These are phyloP conservation scores for Girardinichthys multiradiatus DNA, from an alignment of 2,113 vertebrate genomes.

Conservation along the genomic window DNA sequence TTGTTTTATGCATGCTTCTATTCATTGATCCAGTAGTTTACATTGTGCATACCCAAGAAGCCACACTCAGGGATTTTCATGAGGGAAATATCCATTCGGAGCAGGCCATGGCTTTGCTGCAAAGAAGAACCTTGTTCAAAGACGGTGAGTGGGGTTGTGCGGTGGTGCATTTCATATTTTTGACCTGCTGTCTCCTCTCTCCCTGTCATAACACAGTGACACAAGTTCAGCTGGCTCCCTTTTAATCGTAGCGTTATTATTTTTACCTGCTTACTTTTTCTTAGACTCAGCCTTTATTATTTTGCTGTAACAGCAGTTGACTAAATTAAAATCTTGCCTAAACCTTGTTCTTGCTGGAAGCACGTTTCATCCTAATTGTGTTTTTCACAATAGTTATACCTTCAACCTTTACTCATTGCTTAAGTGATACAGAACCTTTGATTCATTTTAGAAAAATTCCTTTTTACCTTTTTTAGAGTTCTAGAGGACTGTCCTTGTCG, in stretches of 20 bases:
- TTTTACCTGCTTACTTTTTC: conserved; percentile 24
- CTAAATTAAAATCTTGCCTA: no score
- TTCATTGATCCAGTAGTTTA: conserved; percentile 84
- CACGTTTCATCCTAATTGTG: conserved; percentile 11
- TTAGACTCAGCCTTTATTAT: conserved; percentile 26
- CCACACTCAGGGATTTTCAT: conserved; percentile 83
- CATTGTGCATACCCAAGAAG: conserved; percentile 87
- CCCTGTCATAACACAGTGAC: conserved; percentile 63
- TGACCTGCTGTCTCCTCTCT: conserved; percentile 43
- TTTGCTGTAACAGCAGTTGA: conserved; percentile 15
- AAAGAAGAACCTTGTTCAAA: conserved; percentile 85
- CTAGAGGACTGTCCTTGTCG: neutral
- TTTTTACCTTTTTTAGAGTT: conserved; percentile 34
- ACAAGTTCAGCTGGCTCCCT: conserved; percentile 53
- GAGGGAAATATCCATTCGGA: conserved; percentile 86
- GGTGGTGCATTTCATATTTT: conserved; percentile 51
- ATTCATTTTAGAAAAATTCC: neutral
- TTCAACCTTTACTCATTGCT: neutral
- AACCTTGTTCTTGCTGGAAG: conserved; percentile 5
- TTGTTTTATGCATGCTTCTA: conserved; percentile 49
- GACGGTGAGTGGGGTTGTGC: conserved; percentile 90
- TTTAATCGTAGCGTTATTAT: conserved; percentile 60
- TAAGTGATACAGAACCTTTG: neutral
- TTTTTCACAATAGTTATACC: conserved; percentile 8
- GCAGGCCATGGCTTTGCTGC: conserved; percentile 88